These are phyloP conservation scores for Ochropleura leucogaster DNA, from an alignment of 2,888 invertebrate species.

Conservation along the genomic window DNA sequence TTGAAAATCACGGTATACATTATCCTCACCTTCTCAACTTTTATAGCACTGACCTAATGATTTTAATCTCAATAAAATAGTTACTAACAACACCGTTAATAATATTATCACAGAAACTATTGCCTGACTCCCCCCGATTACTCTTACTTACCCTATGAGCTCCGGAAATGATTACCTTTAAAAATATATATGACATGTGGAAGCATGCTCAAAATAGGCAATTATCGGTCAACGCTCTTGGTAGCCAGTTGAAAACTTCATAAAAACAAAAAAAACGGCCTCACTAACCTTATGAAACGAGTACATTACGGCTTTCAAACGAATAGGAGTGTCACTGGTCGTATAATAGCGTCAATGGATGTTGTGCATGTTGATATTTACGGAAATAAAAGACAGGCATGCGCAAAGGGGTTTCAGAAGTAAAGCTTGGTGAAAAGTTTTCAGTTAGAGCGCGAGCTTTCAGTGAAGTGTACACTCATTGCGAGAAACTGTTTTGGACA, in stretches of 20 bases:
- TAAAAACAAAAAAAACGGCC: slow-evolving; percentile 37
- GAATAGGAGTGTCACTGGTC: fast-evolving
- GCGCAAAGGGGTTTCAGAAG: slow-evolving; percentile 70
- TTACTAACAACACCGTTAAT: slow-evolving; percentile 5
- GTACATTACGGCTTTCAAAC: slow-evolving; percentile 26
- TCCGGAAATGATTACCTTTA: slow-evolving; percentile 41
- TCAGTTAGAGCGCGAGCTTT: slow-evolving; percentile 74
- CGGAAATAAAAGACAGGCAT: slow-evolving; percentile 62
- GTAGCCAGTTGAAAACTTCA: slow-evolving; percentile 41
- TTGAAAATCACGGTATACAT: not conserved
- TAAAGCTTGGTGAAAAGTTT: slow-evolving; percentile 75
- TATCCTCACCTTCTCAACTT: not conserved
- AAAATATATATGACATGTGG: slow-evolving; percentile 55
- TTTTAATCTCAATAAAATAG: not conserved
- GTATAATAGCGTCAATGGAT: slow-evolving; percentile 24
- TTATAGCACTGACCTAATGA: not conserved
- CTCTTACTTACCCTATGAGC: slow-evolving; percentile 31
- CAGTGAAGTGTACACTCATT: slow-evolving; percentile 58
- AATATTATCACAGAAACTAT: slow-evolving; percentile 16
- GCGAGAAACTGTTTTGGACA: slow-evolving; percentile 1
- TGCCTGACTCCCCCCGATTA: slow-evolving; percentile 36
- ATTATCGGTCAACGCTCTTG: slow-evolving; percentile 68
- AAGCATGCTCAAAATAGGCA: slow-evolving; percentile 41
- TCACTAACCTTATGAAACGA: not conserved
- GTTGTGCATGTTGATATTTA: slow-evolving; percentile 12